Evolutionary conservation across 2,113 vertebrate genomes (phyloP), one percentile per base, ranked within the genome.

Genomic region (Gambusia holbrooki): DNA sequence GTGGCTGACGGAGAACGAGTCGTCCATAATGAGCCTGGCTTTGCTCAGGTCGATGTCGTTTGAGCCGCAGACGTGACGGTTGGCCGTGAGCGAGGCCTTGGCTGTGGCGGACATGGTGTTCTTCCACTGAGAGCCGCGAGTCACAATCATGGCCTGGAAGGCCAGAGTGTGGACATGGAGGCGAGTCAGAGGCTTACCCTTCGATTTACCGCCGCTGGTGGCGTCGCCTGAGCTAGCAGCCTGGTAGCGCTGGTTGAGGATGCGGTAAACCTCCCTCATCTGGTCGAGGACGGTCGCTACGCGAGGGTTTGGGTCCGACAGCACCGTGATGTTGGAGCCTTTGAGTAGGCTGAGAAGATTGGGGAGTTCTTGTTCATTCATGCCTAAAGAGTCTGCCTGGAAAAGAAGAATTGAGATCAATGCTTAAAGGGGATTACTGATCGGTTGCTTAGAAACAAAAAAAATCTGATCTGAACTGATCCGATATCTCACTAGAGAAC

Each of bases 341-440:
- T 95, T 94, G 12, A 96, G 88, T 4, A 95, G 89, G 81, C 95
- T 95, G 32, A 95, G 93, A 33, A 96, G 87, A 81, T 96, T 96
- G 54, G 95, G 95, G 30, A 96, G 94, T 81, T 96, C 95, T 87
- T 96, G 95, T 78, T 96, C 95, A 69, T 96, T 96, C 95, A 96
- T 96, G 45, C 95, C 95, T 66, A 96, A 84, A 32, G 95, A 96
- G 86, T 96, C 94, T 1, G 94, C 92, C 76, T 94, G 80, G 2
- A 79, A 81, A 51, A 92, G 25, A 54, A 80, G 33, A 73, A 70
- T 7, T 25, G 76, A 6, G 27, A 78, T 10, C 5, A 9, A n/a
- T 3, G 8, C 27, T 30, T 25, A 33, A 14, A 33, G 29, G 30
- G 28, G 35, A 37, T 15, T 15, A 4, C 40, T 42, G 40, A 17